phyloP scores from a whole-genome alignment of 2,113 vertebrate species.

The Rhagologus leucostigma region DNA sequence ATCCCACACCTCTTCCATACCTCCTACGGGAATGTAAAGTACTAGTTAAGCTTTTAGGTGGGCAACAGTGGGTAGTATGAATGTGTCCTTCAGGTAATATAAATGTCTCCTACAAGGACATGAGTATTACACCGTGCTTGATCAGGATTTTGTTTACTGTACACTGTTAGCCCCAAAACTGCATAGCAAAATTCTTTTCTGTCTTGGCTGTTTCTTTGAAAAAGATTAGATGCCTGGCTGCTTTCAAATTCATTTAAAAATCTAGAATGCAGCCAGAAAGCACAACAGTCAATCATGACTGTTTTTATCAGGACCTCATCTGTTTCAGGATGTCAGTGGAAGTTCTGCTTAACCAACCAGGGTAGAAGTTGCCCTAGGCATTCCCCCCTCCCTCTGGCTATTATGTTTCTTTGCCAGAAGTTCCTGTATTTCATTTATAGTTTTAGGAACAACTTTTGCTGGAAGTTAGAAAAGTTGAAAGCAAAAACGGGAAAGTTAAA shows the following conservation, averaged over 20 bases:
- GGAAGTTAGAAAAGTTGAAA: not conserved
- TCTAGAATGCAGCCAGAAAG: conserved; percentile 7
- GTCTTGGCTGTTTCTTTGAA: not conserved
- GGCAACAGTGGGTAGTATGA: not conserved
- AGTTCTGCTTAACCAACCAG: conserved; percentile 18
- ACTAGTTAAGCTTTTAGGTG: not conserved
- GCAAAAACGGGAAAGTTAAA: not conserved
- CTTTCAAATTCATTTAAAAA: conserved; percentile 32
- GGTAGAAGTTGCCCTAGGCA: not conserved
- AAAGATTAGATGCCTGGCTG: conserved; percentile 6
- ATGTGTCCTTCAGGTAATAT: not conserved
- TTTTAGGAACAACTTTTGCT: not conserved
- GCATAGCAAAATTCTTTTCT: not conserved
- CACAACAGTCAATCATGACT: conserved; percentile 20
- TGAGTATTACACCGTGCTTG: not conserved
- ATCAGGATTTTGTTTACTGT: not conserved
- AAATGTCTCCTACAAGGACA: not conserved
- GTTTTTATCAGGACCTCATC: conserved; percentile 33
- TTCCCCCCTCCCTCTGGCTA: not conserved
- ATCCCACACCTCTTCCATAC: not conserved
- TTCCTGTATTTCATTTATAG: not conserved
- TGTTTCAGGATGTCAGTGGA: conserved; percentile 15
- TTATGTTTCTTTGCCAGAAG: not conserved
- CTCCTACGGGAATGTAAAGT: not conserved
- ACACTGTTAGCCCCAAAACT: not conserved